These are phyloP conservation scores for Petrocephalus sullivani DNA, from an alignment of 2,797 vertebrate genomes.

Conservation along the genomic window DNA sequence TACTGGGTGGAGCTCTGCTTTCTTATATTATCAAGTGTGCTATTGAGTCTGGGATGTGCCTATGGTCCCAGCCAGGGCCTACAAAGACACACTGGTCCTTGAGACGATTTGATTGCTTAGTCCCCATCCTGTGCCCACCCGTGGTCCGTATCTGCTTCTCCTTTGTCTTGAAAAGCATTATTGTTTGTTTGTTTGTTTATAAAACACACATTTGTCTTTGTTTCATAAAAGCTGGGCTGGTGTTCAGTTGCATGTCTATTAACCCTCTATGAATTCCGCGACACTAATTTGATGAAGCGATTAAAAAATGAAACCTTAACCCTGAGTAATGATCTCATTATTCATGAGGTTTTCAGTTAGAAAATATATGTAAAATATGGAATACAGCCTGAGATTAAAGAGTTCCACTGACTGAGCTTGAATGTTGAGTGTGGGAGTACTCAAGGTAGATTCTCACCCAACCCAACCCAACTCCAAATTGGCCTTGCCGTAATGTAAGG, in stretches of 20 bases:
- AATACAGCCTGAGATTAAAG: background rate
- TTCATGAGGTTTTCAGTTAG: background rate
- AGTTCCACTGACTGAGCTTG: background rate
- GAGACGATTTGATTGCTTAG: background rate
- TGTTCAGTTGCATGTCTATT: background rate
- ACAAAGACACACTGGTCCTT: background rate
- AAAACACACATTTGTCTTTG: no score
- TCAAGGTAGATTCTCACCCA: background rate
- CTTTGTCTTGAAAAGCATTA: background rate
- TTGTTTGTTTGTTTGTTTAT: background rate
- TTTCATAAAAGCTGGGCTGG: no score
- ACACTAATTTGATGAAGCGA: background rate
- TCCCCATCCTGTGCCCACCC: background rate
- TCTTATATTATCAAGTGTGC: background rate
- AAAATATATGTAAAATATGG: background rate
- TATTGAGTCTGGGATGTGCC: background rate
- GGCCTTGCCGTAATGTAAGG: background rate
- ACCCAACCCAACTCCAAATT: background rate
- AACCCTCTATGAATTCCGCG: background rate
- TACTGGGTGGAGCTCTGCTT: background rate
- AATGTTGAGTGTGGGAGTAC: background rate
- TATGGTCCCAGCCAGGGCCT: background rate
- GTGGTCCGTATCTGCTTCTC: background rate
- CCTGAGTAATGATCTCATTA: background rate
- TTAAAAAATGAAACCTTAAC: background rate